Percentiles rank a stretch among this genome's conserved stretches.
Conservation (phyloP, 2,888 invertebrate genomes). For the Spilosoma lubricipeda region DNA sequence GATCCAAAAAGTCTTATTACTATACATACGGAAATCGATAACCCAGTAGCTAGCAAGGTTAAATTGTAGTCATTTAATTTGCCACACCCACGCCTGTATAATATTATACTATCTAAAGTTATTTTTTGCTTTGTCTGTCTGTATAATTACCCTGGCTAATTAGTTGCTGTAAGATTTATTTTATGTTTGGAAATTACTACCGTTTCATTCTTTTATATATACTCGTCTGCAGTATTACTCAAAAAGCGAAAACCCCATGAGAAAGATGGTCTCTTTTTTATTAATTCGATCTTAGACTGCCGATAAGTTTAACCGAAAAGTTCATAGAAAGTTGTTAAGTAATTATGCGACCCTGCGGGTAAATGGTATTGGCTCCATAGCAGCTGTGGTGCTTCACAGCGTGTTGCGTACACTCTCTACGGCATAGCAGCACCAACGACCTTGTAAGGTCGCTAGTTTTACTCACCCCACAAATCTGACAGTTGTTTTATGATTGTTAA, state of each 20-base stretch:
- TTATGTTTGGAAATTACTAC: neutral
- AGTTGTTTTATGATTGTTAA: constrained; percentile 52
- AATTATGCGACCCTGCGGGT: constrained; percentile 47
- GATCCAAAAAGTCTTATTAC: constrained; percentile 28
- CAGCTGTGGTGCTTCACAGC: constrained; percentile 34
- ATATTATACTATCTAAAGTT: constrained; percentile 26
- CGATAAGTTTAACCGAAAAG: constrained; percentile 34
- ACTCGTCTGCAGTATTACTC: neutral
- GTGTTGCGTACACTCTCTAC: constrained; percentile 54
- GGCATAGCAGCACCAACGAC: constrained; percentile 64
- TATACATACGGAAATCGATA: constrained; percentile 56
- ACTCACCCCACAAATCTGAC: constrained; percentile 51
- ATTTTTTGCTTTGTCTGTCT: constrained; percentile 7
- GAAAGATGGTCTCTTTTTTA: neutral
- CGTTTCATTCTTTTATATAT: neutral
- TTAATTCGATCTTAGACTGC: constrained; percentile 28
- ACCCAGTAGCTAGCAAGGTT: constrained; percentile 50
- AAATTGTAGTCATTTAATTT: constrained; percentile 41
- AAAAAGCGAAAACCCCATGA: neutral
- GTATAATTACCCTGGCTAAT: neutral
- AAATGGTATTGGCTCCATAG: constrained; percentile 16
- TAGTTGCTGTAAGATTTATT: neutral
- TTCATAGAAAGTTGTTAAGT: constrained; percentile 21
- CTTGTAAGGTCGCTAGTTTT: constrained; percentile 71
- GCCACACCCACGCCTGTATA: constrained; percentile 42